Percentiles rank a stretch among this genome's conserved stretches.
phyloP scores from a whole-genome alignment of 1,140 invertebrate species.

The Ptiloglossa arizonensis region DNA sequence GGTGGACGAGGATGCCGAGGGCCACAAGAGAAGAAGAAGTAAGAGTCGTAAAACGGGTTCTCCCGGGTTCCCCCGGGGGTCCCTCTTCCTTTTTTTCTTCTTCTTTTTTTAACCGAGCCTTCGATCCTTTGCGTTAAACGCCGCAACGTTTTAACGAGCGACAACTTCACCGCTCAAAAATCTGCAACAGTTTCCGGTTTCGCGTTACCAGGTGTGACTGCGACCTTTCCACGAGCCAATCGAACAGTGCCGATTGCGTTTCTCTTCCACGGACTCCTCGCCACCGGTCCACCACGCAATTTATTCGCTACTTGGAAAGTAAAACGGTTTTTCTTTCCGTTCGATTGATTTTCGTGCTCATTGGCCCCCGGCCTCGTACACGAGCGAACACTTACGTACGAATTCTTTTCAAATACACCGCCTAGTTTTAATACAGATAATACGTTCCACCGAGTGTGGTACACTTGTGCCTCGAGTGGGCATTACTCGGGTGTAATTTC shows the following conservation, averaged over 20 bases:
- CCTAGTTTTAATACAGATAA: too few species aligned
- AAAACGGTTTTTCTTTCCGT: too few species aligned
- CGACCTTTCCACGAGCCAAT: background rate
- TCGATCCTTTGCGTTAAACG: slow-evolving; percentile 45
- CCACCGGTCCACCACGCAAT: background rate
- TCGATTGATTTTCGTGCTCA: too few species aligned
- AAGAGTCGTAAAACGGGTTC: slow-evolving; percentile 64
- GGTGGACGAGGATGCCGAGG: background rate
- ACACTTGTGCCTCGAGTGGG: too few species aligned
- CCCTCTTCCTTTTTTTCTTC: background rate
- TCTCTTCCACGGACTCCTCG: background rate
- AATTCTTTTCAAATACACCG: too few species aligned
- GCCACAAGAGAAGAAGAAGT: slow-evolving; percentile 42
- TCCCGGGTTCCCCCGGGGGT: slow-evolving; percentile 31
- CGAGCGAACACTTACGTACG: too few species aligned
- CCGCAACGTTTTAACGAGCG: slow-evolving; percentile 36
- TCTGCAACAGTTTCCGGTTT: slow-evolving; percentile 23
- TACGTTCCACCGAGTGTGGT: too few species aligned
- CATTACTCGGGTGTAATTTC: too few species aligned
- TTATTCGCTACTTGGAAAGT: background rate
- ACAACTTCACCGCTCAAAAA: slow-evolving; percentile 27
- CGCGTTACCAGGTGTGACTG: background rate
- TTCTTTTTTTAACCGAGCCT: slow-evolving; percentile 23
- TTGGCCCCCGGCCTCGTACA: too few species aligned
- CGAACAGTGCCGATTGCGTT: too few species aligned